Evolutionary conservation across 2,888 invertebrate species (phyloP), one percentile per base, ranked within the genome.

Genomic region (Andrena hattorfiana): DNA sequence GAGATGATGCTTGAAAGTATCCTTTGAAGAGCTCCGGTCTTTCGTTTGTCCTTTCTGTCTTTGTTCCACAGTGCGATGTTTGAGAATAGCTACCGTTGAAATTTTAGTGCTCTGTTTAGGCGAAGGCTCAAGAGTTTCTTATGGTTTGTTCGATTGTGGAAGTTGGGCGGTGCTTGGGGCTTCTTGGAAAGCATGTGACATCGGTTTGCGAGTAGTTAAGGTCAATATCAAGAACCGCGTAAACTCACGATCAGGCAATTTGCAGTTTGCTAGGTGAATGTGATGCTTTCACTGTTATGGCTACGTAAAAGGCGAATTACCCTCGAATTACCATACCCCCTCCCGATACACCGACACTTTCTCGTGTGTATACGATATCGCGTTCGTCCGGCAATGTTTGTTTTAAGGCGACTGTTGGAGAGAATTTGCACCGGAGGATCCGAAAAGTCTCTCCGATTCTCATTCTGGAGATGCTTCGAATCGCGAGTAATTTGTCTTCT

Each of bases 271-370:
- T 72, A 82, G 42, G 75, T 63, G 81, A 89, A 84, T 81, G 85
- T 82, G 84, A 84, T 73, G 78, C 87, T 85, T 89, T 88, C 84
- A 88, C 76, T 87, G 88, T 91, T 91, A 90, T 84, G 82, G 85
- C 86, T 77, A 66, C 87, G 87, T 91, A 89, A 90, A 91, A 90
- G 86, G 85, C 76, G 78, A 90, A 90, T 89, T 84, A 85, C 87
- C 84, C 84, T 84, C 84, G 83, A 85, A 83, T 87, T 89, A 86
- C 83, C 81, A 60, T 62, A 72, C 48, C 32, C 13, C 66, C 56
- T 23, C 73, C 54, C 62, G 70, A 67, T 68, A n/a, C 64, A 23
- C 30, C 28, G 32, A 62, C 75, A 74, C 66, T 60, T 74, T 69
- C 79, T 77, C 70, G 13, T n/a, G 35, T 63, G 51, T 48, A 20